phyloP scores from a whole-genome alignment of 2,113 vertebrate genomes.

The Australoheros scitulus region DNA sequence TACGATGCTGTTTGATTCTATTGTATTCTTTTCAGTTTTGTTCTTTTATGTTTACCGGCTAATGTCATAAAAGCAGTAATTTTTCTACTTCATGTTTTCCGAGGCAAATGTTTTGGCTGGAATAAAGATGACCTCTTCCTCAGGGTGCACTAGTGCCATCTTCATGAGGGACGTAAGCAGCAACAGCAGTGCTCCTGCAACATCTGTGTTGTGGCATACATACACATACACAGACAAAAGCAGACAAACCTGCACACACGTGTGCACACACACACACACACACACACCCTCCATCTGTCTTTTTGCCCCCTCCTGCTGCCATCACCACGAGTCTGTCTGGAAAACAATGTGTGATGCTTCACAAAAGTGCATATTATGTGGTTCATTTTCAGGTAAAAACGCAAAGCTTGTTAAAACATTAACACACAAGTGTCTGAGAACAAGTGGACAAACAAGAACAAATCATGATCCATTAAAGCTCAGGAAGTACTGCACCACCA shows the following conservation, averaged over 20 bases:
- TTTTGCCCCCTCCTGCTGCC: conserved; percentile 47
- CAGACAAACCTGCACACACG: conserved; percentile 13
- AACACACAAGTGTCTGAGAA: neutral
- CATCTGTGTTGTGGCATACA: conserved; percentile 53
- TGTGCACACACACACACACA: neutral
- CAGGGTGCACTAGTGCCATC: conserved; percentile 33
- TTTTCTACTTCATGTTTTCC: conserved; percentile 8
- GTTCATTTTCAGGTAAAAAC: neutral
- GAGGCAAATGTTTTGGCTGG: conserved; percentile 1
- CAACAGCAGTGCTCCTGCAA: conserved; percentile 34
- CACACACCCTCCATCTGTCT: conserved; percentile 57
- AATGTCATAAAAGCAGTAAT: neutral
- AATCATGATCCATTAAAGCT: neutral
- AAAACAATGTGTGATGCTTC: conserved; percentile 53
- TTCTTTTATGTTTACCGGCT: conserved; percentile 13
- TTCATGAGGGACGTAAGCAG: conserved; percentile 12
- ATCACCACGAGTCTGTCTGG: conserved; percentile 47
- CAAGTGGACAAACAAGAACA: neutral
- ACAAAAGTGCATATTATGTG: conserved; percentile 8
- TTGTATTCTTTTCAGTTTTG: neutral
- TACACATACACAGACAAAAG: conserved; percentile 42
- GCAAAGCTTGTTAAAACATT: neutral
- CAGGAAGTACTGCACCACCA: neutral
- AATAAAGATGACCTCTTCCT: conserved; percentile 2
- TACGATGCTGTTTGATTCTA: neutral